Evolutionary conservation across 2,797 vertebrate species (phyloP).

Genomic region (Gallinago solitaria): DNA sequence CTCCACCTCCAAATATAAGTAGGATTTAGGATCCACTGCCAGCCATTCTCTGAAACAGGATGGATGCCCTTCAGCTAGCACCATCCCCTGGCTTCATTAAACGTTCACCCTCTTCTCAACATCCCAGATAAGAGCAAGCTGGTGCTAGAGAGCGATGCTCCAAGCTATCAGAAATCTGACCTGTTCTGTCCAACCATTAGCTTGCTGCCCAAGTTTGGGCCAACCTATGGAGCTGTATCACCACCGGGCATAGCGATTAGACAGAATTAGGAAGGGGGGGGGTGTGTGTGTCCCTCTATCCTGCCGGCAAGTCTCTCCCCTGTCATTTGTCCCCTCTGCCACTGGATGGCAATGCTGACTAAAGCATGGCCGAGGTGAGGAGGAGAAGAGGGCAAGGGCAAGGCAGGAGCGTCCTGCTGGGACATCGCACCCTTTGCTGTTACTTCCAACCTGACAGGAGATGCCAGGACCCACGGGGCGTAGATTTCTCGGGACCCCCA

Average conservation of each 20-base stretch:
- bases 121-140: neutral
- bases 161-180: neutral
- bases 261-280: accelerated
- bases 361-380: neutral
- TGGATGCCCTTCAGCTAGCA: accelerated
- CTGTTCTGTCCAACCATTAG: accelerated
- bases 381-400: too few relatives aligned
- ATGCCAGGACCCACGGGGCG: accelerated
- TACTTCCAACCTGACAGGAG: neutral
- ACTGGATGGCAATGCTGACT: conserved; percentile 60
- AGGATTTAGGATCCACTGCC: neutral
- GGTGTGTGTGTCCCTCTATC: neutral
- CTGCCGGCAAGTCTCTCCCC: accelerated
- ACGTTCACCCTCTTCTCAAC: accelerated
- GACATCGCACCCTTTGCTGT: neutral
- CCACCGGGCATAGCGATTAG: accelerated
- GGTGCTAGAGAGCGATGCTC: accelerated
- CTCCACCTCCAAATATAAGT: neutral
- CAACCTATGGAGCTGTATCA: neutral
- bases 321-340: conserved; percentile 21
- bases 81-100: accelerated
- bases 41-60: neutral
- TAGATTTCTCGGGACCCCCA: neutral
- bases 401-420: neutral
- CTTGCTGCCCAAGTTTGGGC: neutral